These are phyloP conservation scores for Clarias gariepinus DNA, from an alignment of 2,113 vertebrate species.

Conservation along the genomic window DNA sequence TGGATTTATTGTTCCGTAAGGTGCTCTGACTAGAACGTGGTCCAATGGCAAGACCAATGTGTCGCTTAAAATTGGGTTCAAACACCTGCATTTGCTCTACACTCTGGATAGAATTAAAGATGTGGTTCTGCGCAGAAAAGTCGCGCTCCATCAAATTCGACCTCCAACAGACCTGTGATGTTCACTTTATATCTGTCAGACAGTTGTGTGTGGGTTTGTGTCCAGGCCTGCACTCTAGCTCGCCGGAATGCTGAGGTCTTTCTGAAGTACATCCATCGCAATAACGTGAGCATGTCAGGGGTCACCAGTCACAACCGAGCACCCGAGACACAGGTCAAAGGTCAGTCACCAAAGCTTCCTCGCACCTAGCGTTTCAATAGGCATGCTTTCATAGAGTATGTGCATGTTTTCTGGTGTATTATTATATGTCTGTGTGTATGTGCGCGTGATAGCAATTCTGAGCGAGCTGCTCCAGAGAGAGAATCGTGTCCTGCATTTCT, in stretches of 20 bases:
- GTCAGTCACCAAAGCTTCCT: conserved; percentile 69
- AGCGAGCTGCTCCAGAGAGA: conserved; percentile 95
- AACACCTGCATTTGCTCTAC: neutral
- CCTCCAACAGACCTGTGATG: neutral
- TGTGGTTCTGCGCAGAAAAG: neutral
- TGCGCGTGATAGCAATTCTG: conserved; percentile 82
- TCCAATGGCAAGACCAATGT: neutral
- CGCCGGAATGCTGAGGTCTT: conserved; percentile 94
- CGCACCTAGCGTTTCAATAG: neutral
- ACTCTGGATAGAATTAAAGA: neutral
- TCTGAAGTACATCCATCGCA: conserved; percentile 98
- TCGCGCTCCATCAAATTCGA: neutral
- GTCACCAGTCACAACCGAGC: conserved; percentile 91
- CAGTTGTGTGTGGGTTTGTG: neutral
- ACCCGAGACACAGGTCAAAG: conserved; percentile 97
- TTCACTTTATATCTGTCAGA: neutral
- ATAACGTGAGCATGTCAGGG: conserved; percentile 95
- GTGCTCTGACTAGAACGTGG: no score
- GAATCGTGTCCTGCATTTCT: conserved; percentile 95
- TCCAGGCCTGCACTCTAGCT: conserved; percentile 92
- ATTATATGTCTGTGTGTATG: conserved; percentile 14
- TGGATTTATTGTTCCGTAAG: no score
- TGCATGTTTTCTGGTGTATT: neutral
- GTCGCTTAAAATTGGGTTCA: neutral
- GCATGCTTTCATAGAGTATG: neutral